Percentiles rank a stretch among this genome's conserved stretches.
These are phyloP conservation scores for Brachyistius frenatus DNA, from an alignment of 2,113 vertebrate species.

Conservation along the genomic window DNA sequence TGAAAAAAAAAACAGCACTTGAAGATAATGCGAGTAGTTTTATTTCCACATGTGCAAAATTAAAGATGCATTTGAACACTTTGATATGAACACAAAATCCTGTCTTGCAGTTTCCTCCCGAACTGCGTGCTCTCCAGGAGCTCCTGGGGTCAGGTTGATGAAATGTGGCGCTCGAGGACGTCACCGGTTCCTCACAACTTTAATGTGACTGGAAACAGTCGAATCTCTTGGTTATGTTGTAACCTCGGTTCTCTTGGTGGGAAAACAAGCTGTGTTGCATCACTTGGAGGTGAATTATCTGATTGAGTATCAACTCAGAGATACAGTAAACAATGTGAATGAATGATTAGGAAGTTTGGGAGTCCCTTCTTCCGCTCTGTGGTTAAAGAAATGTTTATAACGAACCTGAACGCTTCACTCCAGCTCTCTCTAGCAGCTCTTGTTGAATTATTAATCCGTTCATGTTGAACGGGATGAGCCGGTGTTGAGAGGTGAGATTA, in stretches of 20 bases:
- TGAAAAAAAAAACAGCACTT: no score
- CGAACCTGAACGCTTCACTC: conserved; percentile 12
- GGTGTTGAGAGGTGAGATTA: conserved; percentile 20
- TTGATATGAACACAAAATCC: no score
- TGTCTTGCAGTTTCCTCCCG: background rate
- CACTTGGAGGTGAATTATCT: background rate
- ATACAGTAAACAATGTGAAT: background rate
- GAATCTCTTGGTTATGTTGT: background rate
- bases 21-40: no score
- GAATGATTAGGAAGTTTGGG: conserved; percentile 12
- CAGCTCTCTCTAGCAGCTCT: conserved; percentile 7
- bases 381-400: conserved; percentile 39
- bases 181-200: background rate
- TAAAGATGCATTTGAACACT: no score
- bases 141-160: conserved; percentile 1
- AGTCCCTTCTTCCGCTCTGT: conserved; percentile 1
- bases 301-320: background rate
- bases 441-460: conserved; percentile 42
- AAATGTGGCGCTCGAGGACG: background rate
- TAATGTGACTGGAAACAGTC: conserved; percentile 22
- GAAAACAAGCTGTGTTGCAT: background rate
- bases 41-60: no score
- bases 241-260: conserved; percentile 9
- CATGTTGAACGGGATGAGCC: background rate
- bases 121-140: background rate